Evolutionary conservation across 1,140 invertebrate genomes (phyloP), one percentile per base, ranked within the genome.

Genomic region (Doryteuthis pealeii): DNA sequence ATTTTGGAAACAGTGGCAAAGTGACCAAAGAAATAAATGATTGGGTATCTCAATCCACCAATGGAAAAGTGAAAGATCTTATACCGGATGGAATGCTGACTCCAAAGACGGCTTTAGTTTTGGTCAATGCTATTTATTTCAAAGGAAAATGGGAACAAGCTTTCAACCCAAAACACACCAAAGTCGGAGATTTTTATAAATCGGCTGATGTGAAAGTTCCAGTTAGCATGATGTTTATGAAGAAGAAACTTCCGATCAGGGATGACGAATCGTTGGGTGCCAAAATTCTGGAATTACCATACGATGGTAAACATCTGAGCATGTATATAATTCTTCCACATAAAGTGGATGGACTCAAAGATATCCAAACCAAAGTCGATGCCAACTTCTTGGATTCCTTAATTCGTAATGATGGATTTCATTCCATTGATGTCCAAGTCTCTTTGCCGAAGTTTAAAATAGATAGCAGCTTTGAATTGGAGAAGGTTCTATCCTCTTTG

Each of bases 111-210:
- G 90, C 86, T 28, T 83, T 93, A 3, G 90, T 94, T 26, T 82
- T 94, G n/a, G 93, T 92, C 14, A 93, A 92, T 78, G 92, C 92
- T 0, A 82, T 94, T 5, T 94, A 94, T 74, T 94, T 94, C 73
- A 93, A 91, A 77, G 93, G 91, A 10, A 89, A 90, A 70, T 94
- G 93, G 93, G 89, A 92, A 69, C 88, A 89, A 30, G 90, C 91
- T 65, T 94, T 94, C 77, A 85, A 91, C 8, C 78, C 83, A 0
- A 82, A 83, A 3, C 78, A 82, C 15, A 94, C 92, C 90, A 85
- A 76, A 66, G 71, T 54, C 72, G 79, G 32, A 74, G 76, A 18
- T 88, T 89, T 88, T 45, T 77, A 73, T 28, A 77, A 5, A n/a
- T 67, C 22, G 49, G 33, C 70, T 58, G 65, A 12, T 31, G 62